These are phyloP conservation scores for Euschistus heros DNA, from an alignment of 1,140 invertebrate genomes.

Conservation along the genomic window DNA sequence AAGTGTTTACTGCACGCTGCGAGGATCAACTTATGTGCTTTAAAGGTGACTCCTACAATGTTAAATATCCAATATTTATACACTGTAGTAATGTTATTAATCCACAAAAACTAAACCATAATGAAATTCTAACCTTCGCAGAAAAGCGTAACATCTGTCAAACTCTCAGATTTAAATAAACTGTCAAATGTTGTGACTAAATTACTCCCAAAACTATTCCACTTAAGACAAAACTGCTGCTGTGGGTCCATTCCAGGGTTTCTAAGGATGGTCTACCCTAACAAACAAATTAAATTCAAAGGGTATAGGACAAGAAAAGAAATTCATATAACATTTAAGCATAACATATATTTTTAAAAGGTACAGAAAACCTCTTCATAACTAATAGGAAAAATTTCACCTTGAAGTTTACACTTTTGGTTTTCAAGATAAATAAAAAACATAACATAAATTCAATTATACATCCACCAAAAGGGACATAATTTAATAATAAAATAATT, in stretches of 20 bases:
- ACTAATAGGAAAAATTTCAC: too few relatives aligned
- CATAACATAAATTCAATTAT: too few relatives aligned
- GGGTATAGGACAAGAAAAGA: too few relatives aligned
- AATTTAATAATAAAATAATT: too few relatives aligned
- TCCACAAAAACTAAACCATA: neutral
- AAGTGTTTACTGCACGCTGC: conserved; percentile 90
- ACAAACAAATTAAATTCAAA: neutral
- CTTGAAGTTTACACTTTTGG: too few relatives aligned
- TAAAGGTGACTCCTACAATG: conserved; percentile 73
- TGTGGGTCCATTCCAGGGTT: conserved; percentile 64
- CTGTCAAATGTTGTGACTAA: conserved; percentile 76
- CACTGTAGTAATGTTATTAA: neutral
- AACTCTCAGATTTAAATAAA: conserved; percentile 78
- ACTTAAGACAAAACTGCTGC: conserved; percentile 83
- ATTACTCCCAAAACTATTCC: conserved; percentile 83
- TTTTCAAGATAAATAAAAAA: too few relatives aligned
- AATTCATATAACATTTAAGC: too few relatives aligned
- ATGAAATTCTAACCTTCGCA: conserved; percentile 57
- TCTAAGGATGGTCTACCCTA: conserved; percentile 39
- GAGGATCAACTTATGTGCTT: conserved; percentile 81
- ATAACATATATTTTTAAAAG: too few relatives aligned
- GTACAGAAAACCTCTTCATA: too few relatives aligned
- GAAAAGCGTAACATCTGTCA: conserved; percentile 79
- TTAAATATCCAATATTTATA: conserved; percentile 14
- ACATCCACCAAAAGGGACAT: too few relatives aligned